Evolutionary conservation across 2,797 vertebrate species (phyloP).

Genomic region (Anisognathus igniventris): DNA sequence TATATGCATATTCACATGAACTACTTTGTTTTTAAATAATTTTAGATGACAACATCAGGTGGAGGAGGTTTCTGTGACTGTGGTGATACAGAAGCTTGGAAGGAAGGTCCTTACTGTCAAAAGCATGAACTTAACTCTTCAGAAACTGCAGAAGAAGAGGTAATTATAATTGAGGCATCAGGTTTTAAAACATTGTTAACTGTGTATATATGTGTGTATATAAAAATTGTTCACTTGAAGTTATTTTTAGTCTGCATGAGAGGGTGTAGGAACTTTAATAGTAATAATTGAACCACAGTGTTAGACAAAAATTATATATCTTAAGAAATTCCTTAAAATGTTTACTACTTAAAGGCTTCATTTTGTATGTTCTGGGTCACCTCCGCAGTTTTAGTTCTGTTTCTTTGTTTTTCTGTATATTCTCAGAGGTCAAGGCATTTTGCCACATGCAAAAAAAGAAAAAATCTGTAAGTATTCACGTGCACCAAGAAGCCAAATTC

Average conservation of each 20-base stretch:
- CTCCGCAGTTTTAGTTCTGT: background rate
- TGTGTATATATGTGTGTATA: background rate
- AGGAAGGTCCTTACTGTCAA: slow-evolving; percentile 91
- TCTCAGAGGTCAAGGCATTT: background rate
- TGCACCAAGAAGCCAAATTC: background rate
- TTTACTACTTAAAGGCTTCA: background rate
- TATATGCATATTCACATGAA: background rate
- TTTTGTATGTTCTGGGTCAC: background rate
- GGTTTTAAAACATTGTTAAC: background rate
- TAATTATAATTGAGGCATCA: slow-evolving; percentile 45
- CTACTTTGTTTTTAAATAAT: background rate
- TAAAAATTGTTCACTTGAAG: background rate
- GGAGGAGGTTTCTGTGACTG: slow-evolving; percentile 98
- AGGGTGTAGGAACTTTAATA: background rate
- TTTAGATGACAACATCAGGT: slow-evolving; percentile 95
- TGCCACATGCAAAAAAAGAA: background rate
- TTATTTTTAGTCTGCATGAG: background rate
- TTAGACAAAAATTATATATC: background rate
- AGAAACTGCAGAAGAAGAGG: slow-evolving; percentile 84
- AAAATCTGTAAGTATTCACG: background rate
- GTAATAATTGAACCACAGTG: background rate
- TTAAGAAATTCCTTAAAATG: background rate
- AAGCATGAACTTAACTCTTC: slow-evolving; percentile 84
- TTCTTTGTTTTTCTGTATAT: background rate
- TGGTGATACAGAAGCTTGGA: slow-evolving; percentile 96